Evolutionary conservation across 2,113 vertebrate species (phyloP), one percentile per base, ranked within the genome.

Genomic region (Petrocephalus zakoni): DNA sequence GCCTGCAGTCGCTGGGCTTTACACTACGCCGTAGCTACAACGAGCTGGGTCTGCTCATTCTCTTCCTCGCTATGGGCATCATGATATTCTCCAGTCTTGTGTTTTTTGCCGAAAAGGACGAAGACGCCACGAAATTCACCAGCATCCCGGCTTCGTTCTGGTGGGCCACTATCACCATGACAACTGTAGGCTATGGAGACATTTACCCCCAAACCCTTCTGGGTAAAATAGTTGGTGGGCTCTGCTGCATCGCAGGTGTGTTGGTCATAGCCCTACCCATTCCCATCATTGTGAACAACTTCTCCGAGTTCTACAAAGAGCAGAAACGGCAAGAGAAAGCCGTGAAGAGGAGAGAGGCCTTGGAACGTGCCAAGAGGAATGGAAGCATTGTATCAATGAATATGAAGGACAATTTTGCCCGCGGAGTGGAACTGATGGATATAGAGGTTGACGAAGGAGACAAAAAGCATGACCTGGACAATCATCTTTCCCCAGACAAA

Each of bases 151-250:
- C 98, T 0, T 99, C 98, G 0, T 99, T 99, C 93, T 99, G 98
- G 98, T 99, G 98, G 98, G 98, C 98, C 42, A 99, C 98, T 0
- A 99, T 99, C 91, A 99, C 98, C 25, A 99, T 99, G 98, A 99
- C 98, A 7, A 99, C 98, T 0, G 98, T 99, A 10, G 98, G 98
- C 81, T 99, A 99, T 0, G 98, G 98, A 17, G 98, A 99, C 92
- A 99, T 99, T 89, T 99, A 99, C 92, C 98, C 98, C 2, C 98
- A 99, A 93, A 99, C 98, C 0, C 92, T 99, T 87, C 89, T 99
- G 87, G 98, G 98, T 49, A 99, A 99, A 94, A 99, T 99, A 86
- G 97, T 99, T 21, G 98, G 98, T 42, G 98, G 98, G 13, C 97
- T 99, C 68, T 99, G 98, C 91, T 99, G 98, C 87, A 99, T 99